A percentile compares a stretch with the other conserved stretches of the same genome.
phyloP scores from a whole-genome alignment of 35 echinoderm and acorn worm genomes.

The Stichopus chloronotus region DNA sequence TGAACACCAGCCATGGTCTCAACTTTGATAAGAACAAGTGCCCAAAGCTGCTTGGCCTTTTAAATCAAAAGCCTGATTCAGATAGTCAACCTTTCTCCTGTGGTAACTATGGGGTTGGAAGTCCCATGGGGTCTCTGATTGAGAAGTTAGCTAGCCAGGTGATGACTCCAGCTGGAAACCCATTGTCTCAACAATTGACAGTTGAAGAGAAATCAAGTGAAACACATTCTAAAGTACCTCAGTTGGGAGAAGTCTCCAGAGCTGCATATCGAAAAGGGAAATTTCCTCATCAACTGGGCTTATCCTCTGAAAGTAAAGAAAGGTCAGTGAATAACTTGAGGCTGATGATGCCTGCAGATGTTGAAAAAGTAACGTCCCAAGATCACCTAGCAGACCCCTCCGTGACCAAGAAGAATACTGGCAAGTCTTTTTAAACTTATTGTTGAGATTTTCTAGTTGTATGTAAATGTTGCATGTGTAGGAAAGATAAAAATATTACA shows the following conservation, averaged over 20 bases:
- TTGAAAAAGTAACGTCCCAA: not conserved
- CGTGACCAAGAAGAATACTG: not conserved
- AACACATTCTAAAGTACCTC: not conserved
- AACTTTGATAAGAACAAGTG: conserved; percentile 25
- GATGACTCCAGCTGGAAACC: not conserved
- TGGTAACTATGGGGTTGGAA: conserved; percentile 39
- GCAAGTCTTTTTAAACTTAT: not conserved
- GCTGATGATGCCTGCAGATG: not conserved
- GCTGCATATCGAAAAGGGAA: conserved; percentile 8
- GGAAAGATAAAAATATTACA: no score
- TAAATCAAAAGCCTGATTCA: conserved; percentile 16
- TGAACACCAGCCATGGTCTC: conserved; percentile 20
- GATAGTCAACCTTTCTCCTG: not conserved
- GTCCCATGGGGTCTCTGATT: conserved; percentile 34
- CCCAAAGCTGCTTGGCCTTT: conserved; percentile 8
- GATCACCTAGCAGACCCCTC: not conserved
- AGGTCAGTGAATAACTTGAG: not conserved
- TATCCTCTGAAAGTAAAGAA: not conserved
- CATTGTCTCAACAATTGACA: not conserved
- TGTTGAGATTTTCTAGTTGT: no score
- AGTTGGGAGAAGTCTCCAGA: not conserved
- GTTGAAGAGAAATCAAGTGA: not conserved
- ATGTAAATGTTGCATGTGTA: no score
- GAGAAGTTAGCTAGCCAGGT: conserved; percentile 22
- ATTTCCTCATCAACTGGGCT: not conserved